Conservation (phyloP, 2,797 vertebrate species). For the Coranthus polyacanthus region DNA sequence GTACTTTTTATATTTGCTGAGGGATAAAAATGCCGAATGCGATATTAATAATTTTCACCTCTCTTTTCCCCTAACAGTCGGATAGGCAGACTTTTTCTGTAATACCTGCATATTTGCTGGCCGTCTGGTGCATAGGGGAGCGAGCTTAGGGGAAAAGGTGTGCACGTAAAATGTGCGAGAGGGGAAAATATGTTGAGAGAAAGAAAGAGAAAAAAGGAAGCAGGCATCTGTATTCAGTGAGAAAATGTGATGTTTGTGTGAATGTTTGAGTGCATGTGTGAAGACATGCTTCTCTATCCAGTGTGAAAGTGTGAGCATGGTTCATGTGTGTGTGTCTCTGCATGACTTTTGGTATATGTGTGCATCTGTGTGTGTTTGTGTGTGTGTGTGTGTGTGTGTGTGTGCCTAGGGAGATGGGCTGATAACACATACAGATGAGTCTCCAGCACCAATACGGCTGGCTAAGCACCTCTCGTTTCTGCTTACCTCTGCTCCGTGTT, state of each 20-base stretch:
- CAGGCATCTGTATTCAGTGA: slow-evolving; percentile 69
- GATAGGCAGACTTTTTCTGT: slow-evolving; percentile 74
- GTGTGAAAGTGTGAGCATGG: slow-evolving; percentile 35
- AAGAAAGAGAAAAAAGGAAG: slow-evolving; percentile 49
- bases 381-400: slow-evolving; percentile 47
- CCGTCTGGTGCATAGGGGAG: slow-evolving; percentile 73
- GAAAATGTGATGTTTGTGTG: slow-evolving; percentile 51
- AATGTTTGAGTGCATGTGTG: slow-evolving; percentile 33
- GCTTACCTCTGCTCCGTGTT: slow-evolving; percentile 80
- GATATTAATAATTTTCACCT: slow-evolving; percentile 81
- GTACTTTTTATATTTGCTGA: slow-evolving; percentile 81
- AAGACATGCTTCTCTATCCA: slow-evolving; percentile 23
- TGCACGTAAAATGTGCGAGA: slow-evolving; percentile 48
- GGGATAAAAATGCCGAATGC: slow-evolving; percentile 73
- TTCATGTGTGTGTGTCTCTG: slow-evolving; percentile 25
- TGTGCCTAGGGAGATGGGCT: slow-evolving; percentile 78
- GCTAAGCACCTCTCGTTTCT: slow-evolving; percentile 87
- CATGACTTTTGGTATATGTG: slow-evolving; percentile 4
- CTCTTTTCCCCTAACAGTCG: slow-evolving; percentile 63
- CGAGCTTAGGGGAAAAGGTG: slow-evolving; percentile 71
- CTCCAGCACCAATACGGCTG: slow-evolving; percentile 80
- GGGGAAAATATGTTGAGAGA: slow-evolving; percentile 31
- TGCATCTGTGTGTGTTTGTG: slow-evolving; percentile 28
- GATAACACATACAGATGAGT: slow-evolving; percentile 87
- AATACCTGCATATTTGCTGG: slow-evolving; percentile 83